Evolutionary conservation across 1,140 invertebrate genomes (phyloP).

Genomic region (Leptinotarsa undecemlineata): DNA sequence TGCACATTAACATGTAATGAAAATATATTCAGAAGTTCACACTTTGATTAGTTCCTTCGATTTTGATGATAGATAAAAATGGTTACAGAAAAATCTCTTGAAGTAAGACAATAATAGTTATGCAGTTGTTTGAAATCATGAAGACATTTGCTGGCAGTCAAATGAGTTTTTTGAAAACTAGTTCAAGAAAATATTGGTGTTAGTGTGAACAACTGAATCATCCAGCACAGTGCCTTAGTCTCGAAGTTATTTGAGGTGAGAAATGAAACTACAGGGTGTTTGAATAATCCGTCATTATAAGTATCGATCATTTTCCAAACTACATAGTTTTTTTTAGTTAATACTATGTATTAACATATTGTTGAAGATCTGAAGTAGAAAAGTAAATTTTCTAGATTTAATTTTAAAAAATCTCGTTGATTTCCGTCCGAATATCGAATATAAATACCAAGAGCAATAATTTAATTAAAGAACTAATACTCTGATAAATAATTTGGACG

Average conservation of each 20-base stretch:
- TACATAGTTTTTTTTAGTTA: not conserved
- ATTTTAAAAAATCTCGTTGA: constrained; percentile 9
- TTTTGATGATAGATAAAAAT: no score
- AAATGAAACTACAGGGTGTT: not conserved
- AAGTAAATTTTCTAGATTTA: constrained; percentile 23
- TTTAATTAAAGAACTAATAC: constrained; percentile 18
- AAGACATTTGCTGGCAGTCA: no score
- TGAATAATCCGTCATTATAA: no score
- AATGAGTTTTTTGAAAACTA: no score
- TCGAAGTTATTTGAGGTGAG: not conserved
- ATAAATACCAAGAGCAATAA: constrained; percentile 6
- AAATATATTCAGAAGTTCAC: no score
- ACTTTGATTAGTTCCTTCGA: no score
- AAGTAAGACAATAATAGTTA: no score
- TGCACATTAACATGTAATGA: no score
- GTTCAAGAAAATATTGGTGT: no score
- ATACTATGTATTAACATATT: not conserved
- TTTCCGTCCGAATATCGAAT: constrained; percentile 29
- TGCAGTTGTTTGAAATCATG: no score
- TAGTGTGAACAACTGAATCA: not conserved
- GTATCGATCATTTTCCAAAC: no score
- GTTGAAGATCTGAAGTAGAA: constrained; percentile 24
- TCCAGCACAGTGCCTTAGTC: not conserved
- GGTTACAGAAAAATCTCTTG: no score
- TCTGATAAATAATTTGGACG: constrained; percentile 17